phyloP scores from a whole-genome alignment of 2,797 vertebrate species.

The Pipistrellus nathusii region DNA sequence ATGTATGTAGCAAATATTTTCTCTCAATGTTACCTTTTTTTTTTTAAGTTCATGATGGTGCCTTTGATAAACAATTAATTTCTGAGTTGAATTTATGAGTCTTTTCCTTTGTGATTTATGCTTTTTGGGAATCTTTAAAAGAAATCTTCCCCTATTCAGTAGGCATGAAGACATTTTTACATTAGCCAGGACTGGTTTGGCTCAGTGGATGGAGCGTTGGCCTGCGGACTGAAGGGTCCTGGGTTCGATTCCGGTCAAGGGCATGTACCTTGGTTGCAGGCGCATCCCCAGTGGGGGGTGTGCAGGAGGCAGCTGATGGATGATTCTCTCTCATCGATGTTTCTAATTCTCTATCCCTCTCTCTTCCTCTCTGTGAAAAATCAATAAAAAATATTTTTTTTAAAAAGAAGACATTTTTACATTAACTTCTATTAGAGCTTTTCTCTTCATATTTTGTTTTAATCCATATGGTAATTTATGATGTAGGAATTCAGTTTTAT shows the following conservation, averaged over 20 bases:
- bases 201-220: too few species aligned
- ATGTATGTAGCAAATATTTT: conserved; percentile 9
- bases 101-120: conserved; percentile 23
- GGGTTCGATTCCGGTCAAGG: too few species aligned
- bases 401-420: conserved; percentile 35
- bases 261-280: too few species aligned
- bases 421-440: conserved; percentile 1
- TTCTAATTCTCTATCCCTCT: too few species aligned
- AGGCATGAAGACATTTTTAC: conserved; percentile 5
- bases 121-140: neutral
- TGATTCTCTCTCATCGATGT: too few species aligned
- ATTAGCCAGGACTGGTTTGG: too few species aligned
- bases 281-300: too few species aligned
- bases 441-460: conserved; percentile 33
- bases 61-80: conserved; percentile 32
- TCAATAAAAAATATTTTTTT: too few species aligned
- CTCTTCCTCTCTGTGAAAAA: too few species aligned
- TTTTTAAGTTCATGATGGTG: neutral
- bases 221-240: too few species aligned
- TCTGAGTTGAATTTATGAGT: neutral
- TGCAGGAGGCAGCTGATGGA: too few species aligned
- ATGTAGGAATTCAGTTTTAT: neutral
- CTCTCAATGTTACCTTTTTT: neutral
- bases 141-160: neutral
- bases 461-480: conserved; percentile 14